phyloP scores from a whole-genome alignment of 2,113 vertebrate species.

The Fukomys damarensis region DNA sequence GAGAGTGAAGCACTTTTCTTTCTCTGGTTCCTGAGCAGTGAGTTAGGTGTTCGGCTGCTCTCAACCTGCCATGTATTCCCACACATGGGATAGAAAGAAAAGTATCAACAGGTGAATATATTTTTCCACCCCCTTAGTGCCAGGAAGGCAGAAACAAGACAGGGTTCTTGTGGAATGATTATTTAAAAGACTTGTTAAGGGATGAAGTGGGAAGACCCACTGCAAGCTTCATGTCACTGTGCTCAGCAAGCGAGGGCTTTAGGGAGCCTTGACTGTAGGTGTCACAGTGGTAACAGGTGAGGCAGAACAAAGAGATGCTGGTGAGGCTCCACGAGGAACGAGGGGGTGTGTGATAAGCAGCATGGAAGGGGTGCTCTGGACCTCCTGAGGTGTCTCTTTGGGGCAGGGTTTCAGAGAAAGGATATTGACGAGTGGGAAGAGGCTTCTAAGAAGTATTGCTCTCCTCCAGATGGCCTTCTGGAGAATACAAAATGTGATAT shows the following conservation, averaged over 20 bases:
- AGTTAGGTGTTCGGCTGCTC: neutral
- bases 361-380: neutral
- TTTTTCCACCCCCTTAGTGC: too few species aligned
- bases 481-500: neutral
- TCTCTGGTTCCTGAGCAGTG: neutral
- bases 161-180: neutral
- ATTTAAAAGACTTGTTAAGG: accelerated
- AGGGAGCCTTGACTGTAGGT: accelerated
- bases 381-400: neutral
- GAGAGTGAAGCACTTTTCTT: accelerated
- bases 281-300: accelerated
- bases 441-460: accelerated
- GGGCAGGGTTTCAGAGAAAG: neutral
- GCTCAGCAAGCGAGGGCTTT: neutral
- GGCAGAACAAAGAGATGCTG: too few species aligned
- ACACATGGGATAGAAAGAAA: neutral
- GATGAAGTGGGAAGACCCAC: accelerated
- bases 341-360: accelerated
- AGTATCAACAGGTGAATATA: accelerated
- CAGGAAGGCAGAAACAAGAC: neutral
- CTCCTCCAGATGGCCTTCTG: neutral
- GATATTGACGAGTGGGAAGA: neutral
- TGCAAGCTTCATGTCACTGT: neutral
- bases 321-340: accelerated
- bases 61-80: accelerated